A percentile compares a stretch with the other conserved stretches of the same genome.
phyloP scores from a whole-genome alignment of 2,113 vertebrate genomes.

The Pedetes capensis region DNA sequence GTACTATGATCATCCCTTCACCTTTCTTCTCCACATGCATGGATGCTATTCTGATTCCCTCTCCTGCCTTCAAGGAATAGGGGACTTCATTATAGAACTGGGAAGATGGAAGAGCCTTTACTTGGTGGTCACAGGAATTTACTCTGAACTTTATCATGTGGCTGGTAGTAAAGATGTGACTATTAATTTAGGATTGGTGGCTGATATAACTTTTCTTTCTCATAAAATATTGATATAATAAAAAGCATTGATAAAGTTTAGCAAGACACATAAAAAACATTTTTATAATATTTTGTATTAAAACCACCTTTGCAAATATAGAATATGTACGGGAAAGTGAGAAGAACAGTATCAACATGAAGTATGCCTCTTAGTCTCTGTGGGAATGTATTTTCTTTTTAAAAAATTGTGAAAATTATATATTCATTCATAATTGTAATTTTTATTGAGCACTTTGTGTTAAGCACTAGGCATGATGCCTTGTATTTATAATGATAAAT shows the following conservation, averaged over 20 bases:
- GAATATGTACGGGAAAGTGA: not conserved
- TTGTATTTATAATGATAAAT: not conserved
- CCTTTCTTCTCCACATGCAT: too few species aligned
- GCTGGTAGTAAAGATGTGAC: not conserved
- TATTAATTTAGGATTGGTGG: not conserved
- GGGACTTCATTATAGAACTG: not conserved
- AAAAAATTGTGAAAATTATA: not conserved
- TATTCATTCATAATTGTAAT: not conserved
- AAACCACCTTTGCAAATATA: not conserved
- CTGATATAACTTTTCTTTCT: not conserved
- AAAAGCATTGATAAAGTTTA: not conserved
- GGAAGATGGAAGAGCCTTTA: not conserved
- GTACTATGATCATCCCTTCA: not conserved
- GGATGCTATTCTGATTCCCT: not conserved
- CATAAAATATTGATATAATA: not conserved
- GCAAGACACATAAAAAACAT: not conserved
- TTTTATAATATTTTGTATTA: not conserved
- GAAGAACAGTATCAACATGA: not conserved
- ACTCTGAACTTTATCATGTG: not conserved
- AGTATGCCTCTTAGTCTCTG: not conserved
- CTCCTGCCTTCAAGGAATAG: not conserved
- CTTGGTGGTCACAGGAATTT: not conserved
- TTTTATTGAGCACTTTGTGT: not conserved
- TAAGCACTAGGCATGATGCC: not conserved
- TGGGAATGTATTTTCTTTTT: not conserved